Evolutionary conservation across 2,113 vertebrate species (phyloP).

Genomic region (Pteronura brasiliensis): DNA sequence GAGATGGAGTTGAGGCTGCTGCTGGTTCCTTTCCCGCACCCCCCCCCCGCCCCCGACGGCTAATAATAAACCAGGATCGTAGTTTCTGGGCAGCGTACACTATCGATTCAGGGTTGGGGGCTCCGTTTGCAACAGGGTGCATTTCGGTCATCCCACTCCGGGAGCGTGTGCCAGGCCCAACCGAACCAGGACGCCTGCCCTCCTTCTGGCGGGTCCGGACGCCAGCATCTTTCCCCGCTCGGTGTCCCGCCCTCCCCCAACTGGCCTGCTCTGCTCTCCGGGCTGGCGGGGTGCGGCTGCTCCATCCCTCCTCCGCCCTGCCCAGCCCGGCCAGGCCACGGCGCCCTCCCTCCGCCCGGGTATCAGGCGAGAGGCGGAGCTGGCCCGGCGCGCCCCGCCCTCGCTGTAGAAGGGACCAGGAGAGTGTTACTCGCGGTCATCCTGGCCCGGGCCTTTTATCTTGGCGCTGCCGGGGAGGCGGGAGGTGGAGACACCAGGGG

Average conservation of each 20-base stretch:
- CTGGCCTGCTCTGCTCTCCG: conserved; percentile 45
- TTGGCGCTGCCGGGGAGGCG: conserved; percentile 62
- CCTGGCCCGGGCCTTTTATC: conserved; percentile 76
- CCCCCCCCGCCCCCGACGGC: conserved; percentile 9
- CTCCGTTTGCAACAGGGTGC: conserved; percentile 25
- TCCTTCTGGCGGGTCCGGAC: conserved; percentile 48
- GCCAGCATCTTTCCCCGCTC: not conserved
- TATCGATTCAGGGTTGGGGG: not conserved
- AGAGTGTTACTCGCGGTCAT: conserved; percentile 76
- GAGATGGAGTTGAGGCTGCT: conserved; percentile 1
- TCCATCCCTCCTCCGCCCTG: conserved; percentile 3
- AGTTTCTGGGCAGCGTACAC: not conserved
- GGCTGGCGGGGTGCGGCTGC: conserved; percentile 25
- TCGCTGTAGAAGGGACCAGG: conserved; percentile 49
- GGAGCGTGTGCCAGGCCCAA: not conserved
- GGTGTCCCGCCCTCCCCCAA: conserved; percentile 41
- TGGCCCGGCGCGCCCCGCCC: conserved; percentile 30
- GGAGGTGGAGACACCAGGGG: conserved; percentile 75
- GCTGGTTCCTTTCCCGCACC: not conserved
- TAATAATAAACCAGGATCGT: conserved; percentile 61
- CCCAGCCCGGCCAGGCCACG: not conserved
- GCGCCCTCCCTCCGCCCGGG: conserved; percentile 51
- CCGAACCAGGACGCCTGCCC: conserved; percentile 30
- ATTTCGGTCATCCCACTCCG: not conserved
- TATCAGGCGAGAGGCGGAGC: conserved; percentile 81